Conservation (phyloP, 2,797 vertebrate species). For the Yasuhikotakia modesta region DNA sequence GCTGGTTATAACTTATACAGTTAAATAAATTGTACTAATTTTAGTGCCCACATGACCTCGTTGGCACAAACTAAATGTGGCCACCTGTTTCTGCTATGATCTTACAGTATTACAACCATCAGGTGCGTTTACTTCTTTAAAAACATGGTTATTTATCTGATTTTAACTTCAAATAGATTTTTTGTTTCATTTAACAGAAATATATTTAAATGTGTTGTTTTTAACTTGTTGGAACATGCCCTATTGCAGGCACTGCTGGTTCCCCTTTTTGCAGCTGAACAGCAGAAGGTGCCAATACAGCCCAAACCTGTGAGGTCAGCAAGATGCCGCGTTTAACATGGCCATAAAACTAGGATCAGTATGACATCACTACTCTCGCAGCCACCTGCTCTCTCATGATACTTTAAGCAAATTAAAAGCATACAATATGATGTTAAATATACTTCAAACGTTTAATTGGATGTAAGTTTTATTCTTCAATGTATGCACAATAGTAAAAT, state of each 20-base stretch:
- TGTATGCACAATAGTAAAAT: not conserved
- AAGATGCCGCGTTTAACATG: conserved; percentile 31
- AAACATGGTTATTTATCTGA: too few species aligned
- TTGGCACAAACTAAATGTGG: not conserved
- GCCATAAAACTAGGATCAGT: conserved; percentile 8
- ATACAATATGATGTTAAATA: not conserved
- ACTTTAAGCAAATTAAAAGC: not conserved
- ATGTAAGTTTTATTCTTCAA: too few species aligned
- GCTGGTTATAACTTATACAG: not conserved
- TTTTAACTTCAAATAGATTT: not conserved
- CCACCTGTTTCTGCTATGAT: not conserved
- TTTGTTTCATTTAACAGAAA: not conserved
- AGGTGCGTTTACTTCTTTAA: too few species aligned
- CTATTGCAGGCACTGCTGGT: not conserved
- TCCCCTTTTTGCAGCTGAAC: not conserved
- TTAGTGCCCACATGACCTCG: not conserved
- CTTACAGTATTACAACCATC: too few species aligned
- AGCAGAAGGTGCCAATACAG: not conserved
- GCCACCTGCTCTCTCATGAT: not conserved
- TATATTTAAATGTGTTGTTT: not conserved
- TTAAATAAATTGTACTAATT: not conserved
- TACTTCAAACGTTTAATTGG: not conserved
- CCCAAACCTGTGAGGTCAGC: conserved; percentile 20
- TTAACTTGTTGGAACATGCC: not conserved
- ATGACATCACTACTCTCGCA: conserved; percentile 1